Conservation (phyloP, 2,113 vertebrate species). For the Kobus ellipsiprymnus region DNA sequence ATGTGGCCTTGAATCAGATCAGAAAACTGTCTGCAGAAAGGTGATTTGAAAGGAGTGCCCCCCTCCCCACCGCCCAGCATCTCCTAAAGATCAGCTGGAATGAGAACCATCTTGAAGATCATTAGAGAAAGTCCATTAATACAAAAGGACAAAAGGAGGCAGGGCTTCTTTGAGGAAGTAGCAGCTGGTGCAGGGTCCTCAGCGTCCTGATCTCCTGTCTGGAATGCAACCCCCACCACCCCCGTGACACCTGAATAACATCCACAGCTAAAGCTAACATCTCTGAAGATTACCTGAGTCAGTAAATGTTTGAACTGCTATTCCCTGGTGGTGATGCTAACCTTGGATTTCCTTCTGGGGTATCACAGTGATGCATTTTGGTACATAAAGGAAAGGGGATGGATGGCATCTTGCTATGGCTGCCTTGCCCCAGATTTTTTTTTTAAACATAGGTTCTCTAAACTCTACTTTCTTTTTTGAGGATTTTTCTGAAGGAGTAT, state of each 20-base stretch:
- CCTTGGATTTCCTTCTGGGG: neutral
- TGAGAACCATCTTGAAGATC: neutral
- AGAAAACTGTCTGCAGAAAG: conserved; percentile 44
- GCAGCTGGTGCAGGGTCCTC: neutral
- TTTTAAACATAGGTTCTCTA: neutral
- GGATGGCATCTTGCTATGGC: neutral
- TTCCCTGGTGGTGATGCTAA: neutral
- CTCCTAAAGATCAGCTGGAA: conserved; percentile 2
- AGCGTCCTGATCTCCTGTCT: neutral
- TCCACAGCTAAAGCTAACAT: neutral
- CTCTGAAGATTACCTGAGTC: neutral
- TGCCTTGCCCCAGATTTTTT: neutral
- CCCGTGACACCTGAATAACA: neutral
- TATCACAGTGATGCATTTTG: neutral
- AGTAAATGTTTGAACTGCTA: neutral
- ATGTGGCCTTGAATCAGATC: conserved; percentile 51
- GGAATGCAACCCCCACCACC: neutral
- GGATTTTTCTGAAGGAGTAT: neutral
- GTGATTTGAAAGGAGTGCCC: conserved; percentile 27
- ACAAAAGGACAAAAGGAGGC: conserved; percentile 16
- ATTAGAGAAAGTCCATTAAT: neutral
- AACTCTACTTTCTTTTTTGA: neutral
- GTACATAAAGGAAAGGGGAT: neutral
- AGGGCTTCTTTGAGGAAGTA: neutral
- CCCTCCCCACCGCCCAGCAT: neutral